Percentiles rank a stretch among this genome's conserved stretches.
These are phyloP conservation scores for Pyrgilauda ruficollis DNA, from an alignment of 2,113 vertebrate genomes.

Conservation along the genomic window DNA sequence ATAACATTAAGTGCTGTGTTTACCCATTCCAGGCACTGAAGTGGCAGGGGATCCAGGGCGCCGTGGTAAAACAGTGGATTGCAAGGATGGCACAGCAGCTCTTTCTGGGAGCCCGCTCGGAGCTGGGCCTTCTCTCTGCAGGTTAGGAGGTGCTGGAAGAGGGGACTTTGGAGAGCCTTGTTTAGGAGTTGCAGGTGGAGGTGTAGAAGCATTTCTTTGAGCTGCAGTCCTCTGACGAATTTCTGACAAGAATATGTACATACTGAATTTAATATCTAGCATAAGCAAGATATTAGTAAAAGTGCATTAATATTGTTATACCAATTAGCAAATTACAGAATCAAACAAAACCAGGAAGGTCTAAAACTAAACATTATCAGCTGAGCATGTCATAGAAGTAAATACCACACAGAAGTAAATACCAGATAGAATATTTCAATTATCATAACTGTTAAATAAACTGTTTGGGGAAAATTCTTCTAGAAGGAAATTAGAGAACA, in stretches of 20 bases:
- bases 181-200: conserved; percentile 54
- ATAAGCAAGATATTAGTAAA: not conserved
- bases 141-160: conserved; percentile 68
- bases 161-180: conserved; percentile 73
- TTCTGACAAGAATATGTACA: conserved; percentile 75
- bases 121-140: conserved; percentile 80
- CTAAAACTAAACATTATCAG: not conserved
- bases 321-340: not conserved
- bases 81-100: conserved; percentile 73
- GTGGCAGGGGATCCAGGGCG: conserved; percentile 87
- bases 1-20: conserved; percentile 87
- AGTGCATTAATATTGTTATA: not conserved
- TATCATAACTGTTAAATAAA: not conserved
- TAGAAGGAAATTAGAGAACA: not conserved
- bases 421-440: not conserved
- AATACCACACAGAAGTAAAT: not conserved
- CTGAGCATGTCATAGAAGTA: not conserved
- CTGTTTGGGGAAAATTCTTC: not conserved
- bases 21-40: conserved; percentile 91
- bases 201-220: conserved; percentile 76
- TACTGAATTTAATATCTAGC: conserved; percentile 26
- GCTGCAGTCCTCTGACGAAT: conserved; percentile 88
- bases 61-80: conserved; percentile 83
- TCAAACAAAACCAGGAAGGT: not conserved
- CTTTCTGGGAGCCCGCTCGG: conserved; percentile 89